Evolutionary conservation across 2,113 vertebrate species (phyloP), one percentile per base, ranked within the genome.

Genomic region (Trematomus loennbergii): DNA sequence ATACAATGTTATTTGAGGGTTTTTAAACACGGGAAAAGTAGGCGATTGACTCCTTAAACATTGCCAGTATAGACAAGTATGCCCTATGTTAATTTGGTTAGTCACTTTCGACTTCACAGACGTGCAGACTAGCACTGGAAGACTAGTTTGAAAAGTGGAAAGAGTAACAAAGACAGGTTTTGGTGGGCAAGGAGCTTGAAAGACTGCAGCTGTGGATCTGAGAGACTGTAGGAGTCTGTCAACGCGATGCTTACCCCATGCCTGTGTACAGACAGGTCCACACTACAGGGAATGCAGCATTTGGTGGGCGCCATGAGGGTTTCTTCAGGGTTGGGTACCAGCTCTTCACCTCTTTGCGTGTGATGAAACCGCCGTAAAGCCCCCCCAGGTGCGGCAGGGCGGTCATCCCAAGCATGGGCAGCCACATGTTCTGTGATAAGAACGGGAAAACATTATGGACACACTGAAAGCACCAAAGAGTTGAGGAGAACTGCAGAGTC

Each of bases 371-470:
- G 5, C 96, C 94, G 0, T 93, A 89, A 22, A 98, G 60, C 11
- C 96, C 96, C 5, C 97, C 97, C 3, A 97, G 46, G 5, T 97
- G 96, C 40, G 97, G 96, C 66, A 98, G 91, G 71, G 93, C 88
- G 0, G 96, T 95, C 66, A 98, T 94, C 18, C 96, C 94, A 64
- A 95, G 49, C 65, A 94, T 69, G 2, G 96, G 92, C 84, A 91
- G 89, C 96, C 93, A 96, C 97, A 97, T 97, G 73, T 36, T 88
- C 91, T 89, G 72, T 54, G 52, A 80, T 16, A 54, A 79, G 16
- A 81, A 36, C 16, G 80, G 46, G 53, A n/a, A 40, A 8, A 63
- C 17, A 43, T 12, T 1, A 12, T 1, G 36, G 36, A 40, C 36
- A 59, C 29, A 33, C 36, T 36, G 10, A 40, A 10, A 40, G 29